These are phyloP conservation scores for Gephyroberyx darwinii DNA, from an alignment of 2,797 vertebrate species.

Conservation along the genomic window DNA sequence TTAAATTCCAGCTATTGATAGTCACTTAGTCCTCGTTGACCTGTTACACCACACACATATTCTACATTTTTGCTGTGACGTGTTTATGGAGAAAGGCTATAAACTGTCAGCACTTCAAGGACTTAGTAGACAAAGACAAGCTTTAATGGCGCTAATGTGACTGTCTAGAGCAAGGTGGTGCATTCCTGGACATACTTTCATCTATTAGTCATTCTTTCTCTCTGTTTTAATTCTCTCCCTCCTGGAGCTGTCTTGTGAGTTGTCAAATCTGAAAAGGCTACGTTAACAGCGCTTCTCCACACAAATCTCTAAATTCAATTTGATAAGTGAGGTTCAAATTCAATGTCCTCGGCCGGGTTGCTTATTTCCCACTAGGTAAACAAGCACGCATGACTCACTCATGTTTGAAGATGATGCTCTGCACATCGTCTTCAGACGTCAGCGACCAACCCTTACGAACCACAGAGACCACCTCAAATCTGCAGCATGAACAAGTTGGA, in stretches of 20 bases:
- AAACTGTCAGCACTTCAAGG: constrained; percentile 56
- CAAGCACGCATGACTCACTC: constrained; percentile 30
- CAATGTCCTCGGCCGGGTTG: neutral
- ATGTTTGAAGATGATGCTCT: neutral
- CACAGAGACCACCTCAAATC: constrained; percentile 34
- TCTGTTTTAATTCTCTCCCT: constrained; percentile 47
- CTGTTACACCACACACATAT: constrained; percentile 60
- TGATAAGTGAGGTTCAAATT: constrained; percentile 35
- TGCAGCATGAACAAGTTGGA: constrained; percentile 11
- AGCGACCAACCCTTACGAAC: constrained; percentile 10
- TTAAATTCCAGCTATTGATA: constrained; percentile 67
- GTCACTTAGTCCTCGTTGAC: constrained; percentile 61
- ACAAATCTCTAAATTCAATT: constrained; percentile 44
- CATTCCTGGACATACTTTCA: constrained; percentile 69
- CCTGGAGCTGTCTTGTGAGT: constrained; percentile 54
- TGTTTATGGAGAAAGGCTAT: constrained; percentile 72
- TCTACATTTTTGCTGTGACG: constrained; percentile 68
- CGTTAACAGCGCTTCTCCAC: constrained; percentile 26
- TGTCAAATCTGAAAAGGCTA: constrained; percentile 49
- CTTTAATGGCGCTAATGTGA: constrained; percentile 69
- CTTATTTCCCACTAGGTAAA: neutral
- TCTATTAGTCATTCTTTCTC: constrained; percentile 67
- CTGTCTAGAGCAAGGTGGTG: constrained; percentile 65
- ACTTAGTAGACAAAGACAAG: constrained; percentile 53
- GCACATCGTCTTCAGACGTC: neutral